Conservation (phyloP, 1,140 invertebrate genomes). For the Macrostomum lignano region DNA sequence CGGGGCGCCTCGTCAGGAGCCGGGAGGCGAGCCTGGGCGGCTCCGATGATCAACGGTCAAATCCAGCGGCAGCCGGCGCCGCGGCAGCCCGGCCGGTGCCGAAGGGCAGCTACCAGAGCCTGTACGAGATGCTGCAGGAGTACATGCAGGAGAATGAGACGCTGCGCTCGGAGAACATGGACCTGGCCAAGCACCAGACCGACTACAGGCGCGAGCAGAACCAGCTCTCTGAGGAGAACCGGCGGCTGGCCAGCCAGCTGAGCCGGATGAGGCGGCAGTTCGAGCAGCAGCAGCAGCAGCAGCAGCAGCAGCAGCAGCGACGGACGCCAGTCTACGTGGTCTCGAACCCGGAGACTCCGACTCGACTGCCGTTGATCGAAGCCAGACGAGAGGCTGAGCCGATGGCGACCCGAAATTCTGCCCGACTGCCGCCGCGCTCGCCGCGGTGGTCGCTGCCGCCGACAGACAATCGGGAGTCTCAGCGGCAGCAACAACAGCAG, state of each 20-base stretch:
- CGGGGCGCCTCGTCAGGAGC: slow-evolving; percentile 6
- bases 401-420: too few species aligned
- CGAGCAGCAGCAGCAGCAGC: background rate
- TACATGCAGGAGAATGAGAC: slow-evolving; percentile 52
- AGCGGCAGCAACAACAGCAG: too few species aligned
- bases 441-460: too few species aligned
- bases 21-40: slow-evolving; percentile 2
- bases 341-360: too few species aligned
- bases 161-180: slow-evolving; percentile 30
- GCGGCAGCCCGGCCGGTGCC: slow-evolving; percentile 6
- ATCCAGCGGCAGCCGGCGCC: background rate
- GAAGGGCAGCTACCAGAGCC: slow-evolving; percentile 10
- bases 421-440: too few species aligned
- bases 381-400: too few species aligned
- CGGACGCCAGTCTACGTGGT: background rate
- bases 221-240: background rate
- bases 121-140: slow-evolving; percentile 29
- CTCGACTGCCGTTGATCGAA: too few species aligned
- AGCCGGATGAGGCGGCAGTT: background rate
- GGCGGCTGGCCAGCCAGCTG: background rate
- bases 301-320: background rate
- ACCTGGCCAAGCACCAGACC: background rate
- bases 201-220: background rate
- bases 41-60: slow-evolving; percentile 5
- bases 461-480: too few species aligned